phyloP scores from a whole-genome alignment of 2,797 vertebrate species.

The Centropyge bicolor region DNA sequence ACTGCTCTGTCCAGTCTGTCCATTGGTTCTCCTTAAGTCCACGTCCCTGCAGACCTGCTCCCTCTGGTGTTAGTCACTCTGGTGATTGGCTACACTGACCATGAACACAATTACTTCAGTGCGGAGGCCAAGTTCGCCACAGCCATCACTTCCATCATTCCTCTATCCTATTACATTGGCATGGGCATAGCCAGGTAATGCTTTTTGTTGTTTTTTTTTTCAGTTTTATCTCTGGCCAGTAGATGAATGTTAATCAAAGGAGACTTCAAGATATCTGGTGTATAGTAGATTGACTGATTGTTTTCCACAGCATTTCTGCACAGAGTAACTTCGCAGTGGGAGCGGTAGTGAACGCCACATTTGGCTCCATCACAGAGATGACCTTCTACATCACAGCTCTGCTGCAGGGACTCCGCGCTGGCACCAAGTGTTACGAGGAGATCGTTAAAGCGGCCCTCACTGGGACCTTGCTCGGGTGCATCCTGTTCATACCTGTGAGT shows the following conservation, averaged over 20 bases:
- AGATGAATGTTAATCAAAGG: background rate
- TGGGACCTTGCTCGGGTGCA: constrained; percentile 90
- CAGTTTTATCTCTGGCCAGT: background rate
- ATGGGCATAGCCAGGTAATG: constrained; percentile 94
- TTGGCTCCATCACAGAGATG: constrained; percentile 92
- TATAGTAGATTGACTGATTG: background rate
- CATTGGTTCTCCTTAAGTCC: constrained; percentile 70
- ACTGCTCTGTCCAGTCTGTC: background rate
- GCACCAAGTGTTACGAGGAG: constrained; percentile 90
- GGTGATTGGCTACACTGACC: constrained; percentile 87
- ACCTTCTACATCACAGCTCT: constrained; percentile 94
- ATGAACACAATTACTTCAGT: constrained; percentile 80
- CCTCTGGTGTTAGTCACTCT: constrained; percentile 87
- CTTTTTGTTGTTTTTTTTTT: background rate
- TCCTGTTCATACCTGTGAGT: constrained; percentile 91
- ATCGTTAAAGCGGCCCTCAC: constrained; percentile 91
- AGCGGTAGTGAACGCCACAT: constrained; percentile 92
- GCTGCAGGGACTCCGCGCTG: constrained; percentile 86
- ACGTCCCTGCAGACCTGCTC: constrained; percentile 84
- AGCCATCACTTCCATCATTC: constrained; percentile 91
- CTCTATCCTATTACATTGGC: constrained; percentile 92
- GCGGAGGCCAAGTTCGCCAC: constrained; percentile 85
- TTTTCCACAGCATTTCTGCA: constrained; percentile 87
- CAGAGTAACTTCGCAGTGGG: constrained; percentile 93
- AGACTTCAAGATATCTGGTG: no score